Evolutionary conservation across 2,113 vertebrate species (phyloP).

Genomic region (Podilymbus podiceps): DNA sequence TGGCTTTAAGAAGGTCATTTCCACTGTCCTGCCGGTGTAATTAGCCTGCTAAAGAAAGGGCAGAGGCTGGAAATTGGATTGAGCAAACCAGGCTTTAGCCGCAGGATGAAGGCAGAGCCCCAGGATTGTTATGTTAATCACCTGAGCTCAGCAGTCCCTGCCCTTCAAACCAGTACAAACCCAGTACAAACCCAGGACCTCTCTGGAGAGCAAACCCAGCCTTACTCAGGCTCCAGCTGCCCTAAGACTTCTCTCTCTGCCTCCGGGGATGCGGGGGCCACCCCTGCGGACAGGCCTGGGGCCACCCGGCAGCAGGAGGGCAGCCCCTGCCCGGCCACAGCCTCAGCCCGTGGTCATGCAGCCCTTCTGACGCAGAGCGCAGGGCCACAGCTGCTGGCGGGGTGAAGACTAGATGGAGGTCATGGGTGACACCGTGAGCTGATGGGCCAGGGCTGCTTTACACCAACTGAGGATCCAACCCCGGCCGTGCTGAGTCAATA

Average conservation of each 20-base stretch:
- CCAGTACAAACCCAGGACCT: background rate
- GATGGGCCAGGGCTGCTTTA: background rate
- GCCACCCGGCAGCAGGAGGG: background rate
- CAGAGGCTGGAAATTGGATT: slow-evolving; percentile 79
- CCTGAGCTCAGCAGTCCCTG: slow-evolving; percentile 77
- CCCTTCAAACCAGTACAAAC: slow-evolving; percentile 70
- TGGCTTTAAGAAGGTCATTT: slow-evolving; percentile 74
- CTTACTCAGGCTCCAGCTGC: background rate
- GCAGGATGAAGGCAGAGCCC: slow-evolving; percentile 72
- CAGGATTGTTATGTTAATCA: slow-evolving; percentile 82
- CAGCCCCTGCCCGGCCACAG: background rate
- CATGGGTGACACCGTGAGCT: background rate
- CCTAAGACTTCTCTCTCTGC: background rate
- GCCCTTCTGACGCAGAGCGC: background rate
- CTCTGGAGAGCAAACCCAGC: background rate
- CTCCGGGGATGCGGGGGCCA: background rate
- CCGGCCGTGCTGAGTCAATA: background rate
- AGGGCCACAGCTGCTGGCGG: background rate
- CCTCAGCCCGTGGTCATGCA: background rate
- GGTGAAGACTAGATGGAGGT: background rate
- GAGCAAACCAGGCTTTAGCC: slow-evolving; percentile 77
- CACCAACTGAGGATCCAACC: background rate
- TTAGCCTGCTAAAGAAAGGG: slow-evolving; percentile 81
- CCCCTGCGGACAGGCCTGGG: background rate
- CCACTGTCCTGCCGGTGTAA: slow-evolving; percentile 67